Conservation (phyloP, 1,140 invertebrate genomes). For the Harpegnathos saltator region DNA sequence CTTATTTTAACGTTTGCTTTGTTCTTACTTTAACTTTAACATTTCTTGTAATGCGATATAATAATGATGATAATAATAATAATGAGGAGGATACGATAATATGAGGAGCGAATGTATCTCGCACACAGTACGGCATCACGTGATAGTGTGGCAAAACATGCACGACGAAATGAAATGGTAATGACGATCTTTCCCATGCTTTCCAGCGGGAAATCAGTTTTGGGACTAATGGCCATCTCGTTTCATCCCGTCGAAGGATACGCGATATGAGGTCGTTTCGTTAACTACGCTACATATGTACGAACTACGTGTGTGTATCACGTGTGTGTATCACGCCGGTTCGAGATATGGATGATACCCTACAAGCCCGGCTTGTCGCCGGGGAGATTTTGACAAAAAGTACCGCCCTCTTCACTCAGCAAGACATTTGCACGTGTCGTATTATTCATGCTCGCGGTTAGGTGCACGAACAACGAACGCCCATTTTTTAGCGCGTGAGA, state of each 20-base stretch:
- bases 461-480: not conserved
- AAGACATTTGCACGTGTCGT: not conserved
- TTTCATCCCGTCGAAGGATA: slow-evolving; percentile 48
- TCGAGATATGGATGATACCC: slow-evolving; percentile 40
- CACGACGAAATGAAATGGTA: slow-evolving; percentile 22
- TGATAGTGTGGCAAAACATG: slow-evolving; percentile 25
- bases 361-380: not conserved
- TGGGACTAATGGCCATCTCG: slow-evolving; percentile 45
- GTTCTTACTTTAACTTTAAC: not conserved
- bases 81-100: too few species aligned
- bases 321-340: not conserved
- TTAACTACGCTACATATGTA: slow-evolving; percentile 44
- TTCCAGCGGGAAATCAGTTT: slow-evolving; percentile 45
- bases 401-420: not conserved
- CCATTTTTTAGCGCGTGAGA: not conserved
- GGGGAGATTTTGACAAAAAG: slow-evolving; percentile 38
- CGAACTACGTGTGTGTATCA: too few species aligned
- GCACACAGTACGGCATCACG: not conserved
- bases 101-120: not conserved
- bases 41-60: not conserved
- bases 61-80: not conserved
- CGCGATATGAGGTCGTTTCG: slow-evolving; percentile 35
- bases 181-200: slow-evolving; percentile 50
- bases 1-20: not conserved
- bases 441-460: slow-evolving; percentile 19